Base-by-base conservation (phyloP, 2,888 invertebrate genomes). In the Urechis unicinctus region DNA sequence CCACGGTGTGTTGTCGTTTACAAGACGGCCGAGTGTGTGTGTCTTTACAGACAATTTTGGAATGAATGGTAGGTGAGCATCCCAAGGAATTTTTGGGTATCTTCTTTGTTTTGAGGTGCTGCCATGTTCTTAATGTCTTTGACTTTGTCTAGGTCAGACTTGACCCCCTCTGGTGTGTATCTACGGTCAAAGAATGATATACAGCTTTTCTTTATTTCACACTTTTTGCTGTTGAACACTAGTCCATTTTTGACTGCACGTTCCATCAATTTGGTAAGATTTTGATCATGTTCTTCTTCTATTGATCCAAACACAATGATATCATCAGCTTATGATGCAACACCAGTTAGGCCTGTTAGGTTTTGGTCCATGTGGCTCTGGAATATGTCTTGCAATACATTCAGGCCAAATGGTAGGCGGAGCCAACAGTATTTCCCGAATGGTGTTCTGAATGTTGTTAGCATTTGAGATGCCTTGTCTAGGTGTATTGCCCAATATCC, bases 151-250 rank as follows among this genome's bases (percentile, higher is more conserved):
- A 49, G 51, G 24, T 61, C 52, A 9, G 55, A 53, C 17, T 6
- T 21, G 13, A 60, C 41, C 4, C 52, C 52, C 4, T 46, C n/a
- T 17, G 31, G 45, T 26, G 52, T 56, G 53, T 56, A 61, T 1
- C 49, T 13, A 17, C 48, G 48, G 2, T 58, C 56, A 26, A 58
- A 61, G 44, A 61, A 60, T 28, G 55, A 13, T 9, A 60, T 59
- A 1, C n/a, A 17, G 28, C 24, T 51, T 42, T n/a, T 36, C 42
- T 51, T 51, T 13, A 51, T 22, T 17, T 24, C 21, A 26, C 51
- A 51, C 42, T 51, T 51, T 1, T 17, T 3, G 13, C 25, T 42
- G 26, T 51, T 51, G 42, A 51, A 26, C 24, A 51, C 42, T 2
- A 51, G 48, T 17, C 28, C 26, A 25, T 48, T 21, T 13, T 26